phyloP scores from a whole-genome alignment of 23 tunicate genomes.

The Botrylloides violaceus region DNA sequence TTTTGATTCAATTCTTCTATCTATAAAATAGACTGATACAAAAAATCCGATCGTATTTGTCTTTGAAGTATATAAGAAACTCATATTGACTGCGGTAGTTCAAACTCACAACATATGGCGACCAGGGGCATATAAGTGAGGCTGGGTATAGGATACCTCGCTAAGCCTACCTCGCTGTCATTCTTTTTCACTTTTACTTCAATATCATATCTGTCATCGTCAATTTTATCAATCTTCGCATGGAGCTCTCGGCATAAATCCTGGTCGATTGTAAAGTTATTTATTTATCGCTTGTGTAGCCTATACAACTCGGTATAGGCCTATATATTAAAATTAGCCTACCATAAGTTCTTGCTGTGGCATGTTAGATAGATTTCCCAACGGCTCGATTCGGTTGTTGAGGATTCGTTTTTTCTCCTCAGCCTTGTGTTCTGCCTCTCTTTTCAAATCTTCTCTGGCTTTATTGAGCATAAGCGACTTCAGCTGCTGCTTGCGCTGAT shows the following conservation, averaged over 20 bases:
- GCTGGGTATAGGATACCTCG: too few species aligned
- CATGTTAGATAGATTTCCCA: constrained; percentile 51
- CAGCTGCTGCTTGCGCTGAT: constrained; percentile 62
- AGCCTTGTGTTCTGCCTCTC: constrained; percentile 74
- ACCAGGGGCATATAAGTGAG: too few species aligned
- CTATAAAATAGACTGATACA: too few species aligned
- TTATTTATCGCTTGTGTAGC: too few species aligned
- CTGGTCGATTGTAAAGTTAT: too few species aligned
- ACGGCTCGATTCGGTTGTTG: constrained; percentile 51
- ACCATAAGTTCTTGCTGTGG: constrained; percentile 69
- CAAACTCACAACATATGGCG: too few species aligned
- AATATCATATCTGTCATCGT: constrained; percentile 83
- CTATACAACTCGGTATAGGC: too few species aligned
- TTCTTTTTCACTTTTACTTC: constrained; percentile 85
- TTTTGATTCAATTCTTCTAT: constrained; percentile 90
- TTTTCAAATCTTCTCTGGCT: constrained; percentile 84
- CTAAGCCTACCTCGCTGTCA: constrained; percentile 60
- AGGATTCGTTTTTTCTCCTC: constrained; percentile 83
- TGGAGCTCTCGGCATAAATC: constrained; percentile 93
- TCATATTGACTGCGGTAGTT: too few species aligned
- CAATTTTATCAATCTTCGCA: constrained; percentile 81
- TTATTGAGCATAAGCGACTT: constrained; percentile 91
- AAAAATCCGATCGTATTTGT: too few species aligned
- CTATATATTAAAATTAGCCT: not conserved
- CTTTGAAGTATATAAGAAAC: too few species aligned